These are phyloP conservation scores for Neomorphus geoffroyi DNA, from an alignment of 2,797 vertebrate genomes.

Conservation along the genomic window DNA sequence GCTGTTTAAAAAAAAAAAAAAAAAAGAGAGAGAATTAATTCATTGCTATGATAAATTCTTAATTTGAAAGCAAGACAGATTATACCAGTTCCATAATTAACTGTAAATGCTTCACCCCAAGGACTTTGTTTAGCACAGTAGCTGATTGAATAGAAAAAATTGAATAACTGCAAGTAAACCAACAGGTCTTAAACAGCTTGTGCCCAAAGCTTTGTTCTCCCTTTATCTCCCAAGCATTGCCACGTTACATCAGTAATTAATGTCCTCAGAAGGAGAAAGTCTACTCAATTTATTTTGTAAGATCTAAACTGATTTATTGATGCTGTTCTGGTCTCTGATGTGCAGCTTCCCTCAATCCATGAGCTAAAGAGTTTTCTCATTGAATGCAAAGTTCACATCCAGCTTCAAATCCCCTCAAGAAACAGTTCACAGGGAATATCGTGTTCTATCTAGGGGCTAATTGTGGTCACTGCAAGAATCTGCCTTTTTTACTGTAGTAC, in stretches of 20 bases:
- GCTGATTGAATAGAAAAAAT: neutral
- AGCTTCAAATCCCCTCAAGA: neutral
- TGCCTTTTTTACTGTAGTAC: neutral
- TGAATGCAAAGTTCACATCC: neutral
- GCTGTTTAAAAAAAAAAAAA: neutral
- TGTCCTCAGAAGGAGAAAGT: neutral
- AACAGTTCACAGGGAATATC: neutral
- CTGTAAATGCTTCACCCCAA: slow-evolving; percentile 22
- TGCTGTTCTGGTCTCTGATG: neutral
- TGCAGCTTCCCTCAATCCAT: neutral
- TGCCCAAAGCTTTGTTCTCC: neutral
- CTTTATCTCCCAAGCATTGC: neutral
- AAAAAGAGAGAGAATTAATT: neutral
- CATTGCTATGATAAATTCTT: slow-evolving; percentile 30
- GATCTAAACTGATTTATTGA: neutral
- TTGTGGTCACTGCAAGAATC: neutral
- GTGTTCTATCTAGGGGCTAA: neutral
- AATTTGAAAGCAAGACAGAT: slow-evolving; percentile 46
- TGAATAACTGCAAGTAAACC: neutral
- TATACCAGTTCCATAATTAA: slow-evolving; percentile 40
- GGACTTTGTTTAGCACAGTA: slow-evolving; percentile 13
- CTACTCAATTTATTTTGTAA: slow-evolving; percentile 6
- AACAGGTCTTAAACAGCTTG: neutral
- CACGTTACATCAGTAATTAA: neutral
- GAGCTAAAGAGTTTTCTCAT: neutral